Evolutionary conservation across 53 echinoderm and acorn worm species (phyloP), one percentile per base, ranked within the genome.

Genomic region (Antedon mediterranea): DNA sequence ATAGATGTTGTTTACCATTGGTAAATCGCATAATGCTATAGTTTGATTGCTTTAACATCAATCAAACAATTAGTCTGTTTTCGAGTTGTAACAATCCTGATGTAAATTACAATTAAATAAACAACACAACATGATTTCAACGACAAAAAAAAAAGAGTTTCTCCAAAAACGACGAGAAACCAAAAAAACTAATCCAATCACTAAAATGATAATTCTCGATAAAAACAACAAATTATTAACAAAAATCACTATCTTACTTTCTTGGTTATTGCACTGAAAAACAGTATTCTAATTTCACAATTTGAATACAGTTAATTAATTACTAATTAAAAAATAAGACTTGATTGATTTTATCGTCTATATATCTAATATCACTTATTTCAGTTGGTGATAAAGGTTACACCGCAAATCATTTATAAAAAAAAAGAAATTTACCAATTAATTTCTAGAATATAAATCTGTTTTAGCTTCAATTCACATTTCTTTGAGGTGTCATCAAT

Each of bases 221-320:
- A 41, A 41, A 7, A 41, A 41, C 57, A 13, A 57, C 23, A 57
- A 57, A 18, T 57, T 3, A 57, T 57, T 57, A 57, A 57, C 9
- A 57, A 57, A 57, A 57, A 57, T 57, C 57, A 57, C 23, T 57
- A 41, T 41, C 57, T 57, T 18, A 57, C 20, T 57, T 57, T 57
- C 57, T 57, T 57, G 57, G 57, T 57, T 57, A 57, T 57, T 57
- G 57, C 57, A 57, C 57, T 57, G 57, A 57, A 57, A 57, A n/a
- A n/a, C n/a, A n/a, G n/a, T 41, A 7, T 41, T 7, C 13, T 41
- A 41, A 7, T 18, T 26, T 18, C 23, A 57, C 23, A 13, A 57
- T 57, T 57, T 57, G 57, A 57, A 57, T 57, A 8, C n/a, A n/a
- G n/a, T n/a, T n/a, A n/a, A n/a, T n/a, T 15, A 57, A 57, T 57